Evolutionary conservation across 2,797 vertebrate species (phyloP).

Genomic region (Melanotaenia maccullochi): DNA sequence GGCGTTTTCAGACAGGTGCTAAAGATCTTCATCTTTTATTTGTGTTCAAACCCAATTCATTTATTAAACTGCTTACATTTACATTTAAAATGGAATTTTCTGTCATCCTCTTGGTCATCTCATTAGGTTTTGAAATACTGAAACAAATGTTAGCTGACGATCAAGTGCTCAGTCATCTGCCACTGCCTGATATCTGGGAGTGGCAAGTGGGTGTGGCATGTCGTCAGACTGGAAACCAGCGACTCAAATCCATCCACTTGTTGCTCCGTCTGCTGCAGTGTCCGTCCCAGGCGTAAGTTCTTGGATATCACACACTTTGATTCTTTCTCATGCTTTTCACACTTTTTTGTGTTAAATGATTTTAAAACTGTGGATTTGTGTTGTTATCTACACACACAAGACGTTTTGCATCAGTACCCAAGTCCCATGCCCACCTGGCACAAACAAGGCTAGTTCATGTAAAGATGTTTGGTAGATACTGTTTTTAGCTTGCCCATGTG

Average conservation of each 20-base stretch:
- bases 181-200: conserved; percentile 92
- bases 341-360: neutral
- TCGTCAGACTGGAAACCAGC: conserved; percentile 92
- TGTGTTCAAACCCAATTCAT: neutral
- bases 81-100: neutral
- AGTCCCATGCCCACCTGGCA: neutral
- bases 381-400: neutral
- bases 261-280: conserved; percentile 91
- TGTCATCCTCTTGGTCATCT: neutral
- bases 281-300: conserved; percentile 84
- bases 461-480: neutral
- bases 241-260: conserved; percentile 93
- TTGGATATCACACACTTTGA: neutral
- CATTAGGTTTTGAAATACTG: conserved; percentile 94
- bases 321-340: neutral
- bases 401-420: neutral
- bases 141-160: conserved; percentile 96
- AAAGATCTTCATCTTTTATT: neutral
- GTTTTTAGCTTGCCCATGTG: conserved; percentile 6
- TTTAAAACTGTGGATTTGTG: neutral
- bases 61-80: neutral
- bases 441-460: neutral
- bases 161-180: conserved; percentile 87
- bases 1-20: conserved; percentile 96
- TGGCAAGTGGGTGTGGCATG: conserved; percentile 98